Base-by-base conservation (phyloP, 1,140 invertebrate species). In the Eurosta solidaginis region DNA sequence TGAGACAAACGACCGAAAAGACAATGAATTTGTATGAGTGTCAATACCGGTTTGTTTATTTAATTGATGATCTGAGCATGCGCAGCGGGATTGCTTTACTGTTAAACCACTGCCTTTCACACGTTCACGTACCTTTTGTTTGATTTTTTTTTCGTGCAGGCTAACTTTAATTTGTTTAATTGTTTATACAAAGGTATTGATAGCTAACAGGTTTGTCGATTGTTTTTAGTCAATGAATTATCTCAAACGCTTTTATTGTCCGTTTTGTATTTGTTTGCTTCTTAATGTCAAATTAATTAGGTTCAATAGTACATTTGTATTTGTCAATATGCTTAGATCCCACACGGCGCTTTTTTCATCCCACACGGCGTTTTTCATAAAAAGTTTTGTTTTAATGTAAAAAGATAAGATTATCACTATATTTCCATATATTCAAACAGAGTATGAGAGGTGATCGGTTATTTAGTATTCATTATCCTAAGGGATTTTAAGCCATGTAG, bases 11-110 rank as follows among this genome's bases (percentile, higher is more conserved):
- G 33, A 52, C 49, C 49, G 4, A 63, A 14, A 25, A 10, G 3
- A 22, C 29, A 3, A 2, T 33, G n/a, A 1, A 14, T 27, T 17
- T 17, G n/a, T 17, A 17, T 17, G 45, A 40, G 27, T 40, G 33
- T 40, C 59, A 68, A 20, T 68, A 22, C 33, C 59, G 36, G 29
- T 3, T 27, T 68, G 33, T 29, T 36, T 5, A n/a, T 36, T 68
- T 68, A 68, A 68, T 68, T 68, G 33, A 68, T 68, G 59, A 68
- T 68, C 33, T 68, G 59, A 29, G 59, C 59, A 68, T 68, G 59
- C 59, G 27, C 59, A 68, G 40, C 59, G 40, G 45, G 12, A 47
- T 47, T 47, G 14, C n/a, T 47, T 47, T 17, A 1, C 1, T 47
- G 14, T 14, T 14, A 47, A n/a, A n/a, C n/a, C n/a, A n/a, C n/a